These are phyloP conservation scores for Tiliacea citrago DNA, from an alignment of 2,888 invertebrate genomes.

Conservation along the genomic window DNA sequence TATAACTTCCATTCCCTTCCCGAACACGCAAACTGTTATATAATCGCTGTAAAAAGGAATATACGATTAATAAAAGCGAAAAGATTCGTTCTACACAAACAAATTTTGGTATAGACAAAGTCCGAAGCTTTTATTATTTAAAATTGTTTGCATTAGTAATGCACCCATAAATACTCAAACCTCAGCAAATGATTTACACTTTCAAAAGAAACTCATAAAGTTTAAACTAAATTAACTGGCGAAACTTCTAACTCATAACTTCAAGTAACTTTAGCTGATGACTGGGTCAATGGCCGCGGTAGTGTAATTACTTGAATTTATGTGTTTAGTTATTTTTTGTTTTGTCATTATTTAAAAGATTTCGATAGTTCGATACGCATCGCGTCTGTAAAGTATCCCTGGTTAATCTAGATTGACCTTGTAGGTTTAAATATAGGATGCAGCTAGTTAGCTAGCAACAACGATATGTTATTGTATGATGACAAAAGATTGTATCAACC, in stretches of 20 bases:
- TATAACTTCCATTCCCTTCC: conserved; percentile 81
- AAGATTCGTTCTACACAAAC: background rate
- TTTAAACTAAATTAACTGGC: background rate
- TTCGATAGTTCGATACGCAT: background rate
- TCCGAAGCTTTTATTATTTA: too few species aligned
- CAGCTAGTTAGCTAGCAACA: background rate
- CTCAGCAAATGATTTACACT: background rate
- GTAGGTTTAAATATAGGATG: background rate
- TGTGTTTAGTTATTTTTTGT: too few species aligned
- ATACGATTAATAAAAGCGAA: background rate
- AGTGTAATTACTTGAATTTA: too few species aligned
- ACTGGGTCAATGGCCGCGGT: too few species aligned
- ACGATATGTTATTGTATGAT: background rate
- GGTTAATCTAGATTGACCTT: background rate
- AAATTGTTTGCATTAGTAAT: too few species aligned
- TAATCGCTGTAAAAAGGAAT: conserved; percentile 69
- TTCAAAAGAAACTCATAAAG: background rate
- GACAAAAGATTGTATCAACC: background rate
- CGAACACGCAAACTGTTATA: conserved; percentile 77
- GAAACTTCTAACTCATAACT: background rate
- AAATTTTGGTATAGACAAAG: background rate
- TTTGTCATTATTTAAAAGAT: too few species aligned
- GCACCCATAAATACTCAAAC: background rate
- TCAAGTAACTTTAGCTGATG: too few species aligned
- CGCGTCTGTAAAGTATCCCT: background rate